phyloP scores from a whole-genome alignment of 1,140 invertebrate genomes.

The Drosophila kohkoa region DNA sequence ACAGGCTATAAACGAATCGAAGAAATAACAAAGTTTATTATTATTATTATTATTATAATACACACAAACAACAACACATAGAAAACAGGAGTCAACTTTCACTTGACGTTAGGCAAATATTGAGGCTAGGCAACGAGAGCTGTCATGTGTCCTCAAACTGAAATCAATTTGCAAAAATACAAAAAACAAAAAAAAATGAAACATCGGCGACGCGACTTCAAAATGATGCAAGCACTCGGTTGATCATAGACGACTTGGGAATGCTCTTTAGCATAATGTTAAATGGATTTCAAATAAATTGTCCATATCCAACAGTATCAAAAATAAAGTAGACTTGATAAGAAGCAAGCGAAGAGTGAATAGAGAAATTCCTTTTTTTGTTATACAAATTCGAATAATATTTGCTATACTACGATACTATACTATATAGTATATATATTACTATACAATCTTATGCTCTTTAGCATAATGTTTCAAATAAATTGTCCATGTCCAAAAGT shows the following conservation, averaged over 20 bases:
- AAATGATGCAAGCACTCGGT: neutral
- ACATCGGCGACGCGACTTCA: slow-evolving; percentile 4
- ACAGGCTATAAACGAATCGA: neutral
- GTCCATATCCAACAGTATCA: too few relatives aligned
- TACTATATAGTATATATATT: too few relatives aligned
- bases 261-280: neutral
- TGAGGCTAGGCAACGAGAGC: slow-evolving; percentile 41
- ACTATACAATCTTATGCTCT: too few relatives aligned
- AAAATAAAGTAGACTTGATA: too few relatives aligned
- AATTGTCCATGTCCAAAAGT: too few relatives aligned
- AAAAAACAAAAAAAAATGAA: neutral
- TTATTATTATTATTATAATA: slow-evolving; percentile 35
- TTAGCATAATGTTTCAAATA: too few relatives aligned
- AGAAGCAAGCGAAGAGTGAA: too few relatives aligned
- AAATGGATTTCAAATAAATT: too few relatives aligned
- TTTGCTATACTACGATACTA: too few relatives aligned
- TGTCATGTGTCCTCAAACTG: slow-evolving; percentile 71
- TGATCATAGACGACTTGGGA: neutral
- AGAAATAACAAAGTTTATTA: slow-evolving; percentile 31
- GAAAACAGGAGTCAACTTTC: slow-evolving; percentile 50
- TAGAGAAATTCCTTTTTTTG: too few relatives aligned
- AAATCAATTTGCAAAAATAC: slow-evolving; percentile 66
- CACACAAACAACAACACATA: slow-evolving; percentile 2
- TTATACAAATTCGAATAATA: too few relatives aligned
- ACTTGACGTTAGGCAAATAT: slow-evolving; percentile 76